These are phyloP conservation scores for Saimiri boliviensis DNA, from an alignment of 2,113 vertebrate species.

Conservation along the genomic window DNA sequence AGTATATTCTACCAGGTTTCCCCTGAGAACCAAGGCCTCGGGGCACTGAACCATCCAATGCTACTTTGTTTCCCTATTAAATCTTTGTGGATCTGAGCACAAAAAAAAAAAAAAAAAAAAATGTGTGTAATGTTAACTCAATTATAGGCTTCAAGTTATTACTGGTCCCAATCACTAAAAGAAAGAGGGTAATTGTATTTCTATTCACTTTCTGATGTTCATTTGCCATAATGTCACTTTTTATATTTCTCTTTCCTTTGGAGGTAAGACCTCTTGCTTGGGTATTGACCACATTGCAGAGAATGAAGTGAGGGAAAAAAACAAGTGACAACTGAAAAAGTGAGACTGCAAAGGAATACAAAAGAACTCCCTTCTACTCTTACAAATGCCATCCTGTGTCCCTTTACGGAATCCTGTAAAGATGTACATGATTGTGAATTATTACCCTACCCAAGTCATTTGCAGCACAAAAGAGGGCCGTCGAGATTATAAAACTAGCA, in stretches of 20 bases:
- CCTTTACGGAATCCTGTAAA: not conserved
- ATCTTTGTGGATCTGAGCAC: not conserved
- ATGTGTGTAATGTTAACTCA: not conserved
- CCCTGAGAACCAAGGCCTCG: not conserved
- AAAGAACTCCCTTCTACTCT: slow-evolving; percentile 3
- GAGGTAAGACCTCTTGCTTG: not conserved
- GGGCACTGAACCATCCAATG: not conserved
- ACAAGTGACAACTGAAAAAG: not conserved
- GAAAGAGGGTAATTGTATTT: not conserved
- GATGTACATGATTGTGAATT: not conserved
- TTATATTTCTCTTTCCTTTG: not conserved
- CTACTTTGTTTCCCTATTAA: not conserved
- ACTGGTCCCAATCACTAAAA: not conserved
- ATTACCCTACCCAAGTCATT: not conserved
- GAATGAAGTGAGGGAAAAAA: not conserved
- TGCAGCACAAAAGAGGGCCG: not conserved
- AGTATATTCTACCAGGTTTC: not conserved
- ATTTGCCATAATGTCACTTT: not conserved
- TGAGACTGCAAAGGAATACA: not conserved
- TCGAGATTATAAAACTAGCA: not conserved
- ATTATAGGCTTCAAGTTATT: not conserved
- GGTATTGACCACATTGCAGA: not conserved
- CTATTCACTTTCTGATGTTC: not conserved
- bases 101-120: not conserved
- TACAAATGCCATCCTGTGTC: not conserved